Percentiles rank a stretch among this genome's conserved stretches.
These are phyloP conservation scores for Arvicanthis niloticus DNA, from an alignment of 2,113 vertebrate species.

Conservation along the genomic window DNA sequence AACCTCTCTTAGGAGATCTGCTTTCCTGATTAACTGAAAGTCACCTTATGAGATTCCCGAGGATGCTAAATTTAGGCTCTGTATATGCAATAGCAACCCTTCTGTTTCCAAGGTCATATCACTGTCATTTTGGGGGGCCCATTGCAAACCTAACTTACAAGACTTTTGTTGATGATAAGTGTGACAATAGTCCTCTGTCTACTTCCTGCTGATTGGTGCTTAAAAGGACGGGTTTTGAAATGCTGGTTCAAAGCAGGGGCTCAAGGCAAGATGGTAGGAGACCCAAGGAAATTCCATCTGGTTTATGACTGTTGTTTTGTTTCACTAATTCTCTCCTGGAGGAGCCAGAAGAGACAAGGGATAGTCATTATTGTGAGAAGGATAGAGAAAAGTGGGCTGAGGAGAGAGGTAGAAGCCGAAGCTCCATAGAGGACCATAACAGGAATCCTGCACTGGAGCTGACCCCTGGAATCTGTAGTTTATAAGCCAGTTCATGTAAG, in stretches of 20 bases:
- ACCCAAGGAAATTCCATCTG: background rate
- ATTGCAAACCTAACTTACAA: background rate
- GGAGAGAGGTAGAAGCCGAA: background rate
- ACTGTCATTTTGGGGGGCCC: background rate
- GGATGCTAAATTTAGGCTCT: background rate
- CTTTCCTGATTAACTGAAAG: background rate
- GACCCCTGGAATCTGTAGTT: background rate
- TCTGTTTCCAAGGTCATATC: background rate
- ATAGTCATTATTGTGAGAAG: background rate
- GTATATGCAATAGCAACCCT: background rate
- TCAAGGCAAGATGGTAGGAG: background rate
- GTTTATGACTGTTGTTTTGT: background rate
- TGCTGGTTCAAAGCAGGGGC: background rate
- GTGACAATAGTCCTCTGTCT: background rate
- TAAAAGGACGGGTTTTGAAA: background rate
- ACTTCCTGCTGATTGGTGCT: background rate
- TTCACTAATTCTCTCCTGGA: background rate
- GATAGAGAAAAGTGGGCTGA: background rate
- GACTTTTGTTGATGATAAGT: background rate
- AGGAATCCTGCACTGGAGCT: background rate
- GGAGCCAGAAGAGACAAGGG: background rate
- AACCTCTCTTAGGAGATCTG: background rate
- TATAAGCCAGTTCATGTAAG: background rate
- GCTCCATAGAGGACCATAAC: background rate
- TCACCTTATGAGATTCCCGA: background rate